Percentiles rank a stretch among this genome's conserved stretches.
Evolutionary conservation across 1,140 invertebrate genomes (phyloP).

Genomic region (Aradophagus sp.): DNA sequence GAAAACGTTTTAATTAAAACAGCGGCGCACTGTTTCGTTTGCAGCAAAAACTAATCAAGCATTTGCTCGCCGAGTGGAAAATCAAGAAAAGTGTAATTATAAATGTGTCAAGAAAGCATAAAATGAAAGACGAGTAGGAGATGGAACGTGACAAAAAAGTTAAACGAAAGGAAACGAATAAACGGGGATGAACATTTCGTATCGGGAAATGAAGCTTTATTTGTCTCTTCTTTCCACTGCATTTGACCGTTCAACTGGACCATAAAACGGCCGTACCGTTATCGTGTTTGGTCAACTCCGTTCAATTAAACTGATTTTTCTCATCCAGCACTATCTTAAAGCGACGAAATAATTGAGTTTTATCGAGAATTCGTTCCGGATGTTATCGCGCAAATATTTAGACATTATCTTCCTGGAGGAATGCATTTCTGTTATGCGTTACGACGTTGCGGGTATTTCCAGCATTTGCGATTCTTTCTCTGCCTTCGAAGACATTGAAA

Average conservation of each 20-base stretch:
- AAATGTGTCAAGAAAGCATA: constrained; percentile 15
- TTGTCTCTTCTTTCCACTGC: constrained; percentile 15
- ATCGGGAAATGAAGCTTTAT: constrained; percentile 3
- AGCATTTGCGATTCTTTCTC: too few relatives aligned
- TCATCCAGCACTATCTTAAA: constrained; percentile 8
- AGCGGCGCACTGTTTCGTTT: constrained; percentile 1
- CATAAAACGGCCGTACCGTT: constrained; percentile 26
- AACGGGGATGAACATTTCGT: neutral
- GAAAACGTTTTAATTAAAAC: too few relatives aligned
- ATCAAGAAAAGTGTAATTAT: constrained; percentile 4
- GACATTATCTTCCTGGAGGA: too few relatives aligned
- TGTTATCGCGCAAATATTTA: constrained; percentile 21
- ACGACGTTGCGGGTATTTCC: too few relatives aligned
- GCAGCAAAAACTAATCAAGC: neutral
- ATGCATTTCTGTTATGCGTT: too few relatives aligned
- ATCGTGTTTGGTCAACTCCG: constrained; percentile 8
- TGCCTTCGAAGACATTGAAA: too few relatives aligned
- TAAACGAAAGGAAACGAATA: neutral
- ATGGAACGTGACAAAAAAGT: constrained; percentile 16
- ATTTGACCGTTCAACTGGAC: constrained; percentile 11
- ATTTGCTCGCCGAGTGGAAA: neutral
- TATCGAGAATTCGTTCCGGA: constrained; percentile 21
- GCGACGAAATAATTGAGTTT: constrained; percentile 19
- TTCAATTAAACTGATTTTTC: constrained; percentile 24
- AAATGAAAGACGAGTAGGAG: constrained; percentile 7